Conservation (phyloP, 1,140 invertebrate species). For the Globodera ellingtonae region DNA sequence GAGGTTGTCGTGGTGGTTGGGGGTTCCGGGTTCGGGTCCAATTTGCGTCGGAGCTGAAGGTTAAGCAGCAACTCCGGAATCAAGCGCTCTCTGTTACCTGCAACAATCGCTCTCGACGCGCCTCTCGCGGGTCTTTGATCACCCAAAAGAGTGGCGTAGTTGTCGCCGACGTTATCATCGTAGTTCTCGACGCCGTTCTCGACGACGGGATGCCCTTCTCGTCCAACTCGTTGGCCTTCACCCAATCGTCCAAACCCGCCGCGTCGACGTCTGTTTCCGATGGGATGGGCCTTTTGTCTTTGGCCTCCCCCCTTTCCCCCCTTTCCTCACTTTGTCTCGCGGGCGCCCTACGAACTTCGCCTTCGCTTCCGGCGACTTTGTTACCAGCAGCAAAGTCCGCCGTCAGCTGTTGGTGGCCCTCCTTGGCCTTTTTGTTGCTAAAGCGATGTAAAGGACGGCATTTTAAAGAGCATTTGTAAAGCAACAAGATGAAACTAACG, state of each 20-base stretch:
- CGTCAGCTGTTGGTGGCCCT: neutral
- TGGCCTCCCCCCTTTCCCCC: no score
- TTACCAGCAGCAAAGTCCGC: neutral
- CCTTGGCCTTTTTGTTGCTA: neutral
- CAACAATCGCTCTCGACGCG: conserved; percentile 42
- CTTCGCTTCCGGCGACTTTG: neutral
- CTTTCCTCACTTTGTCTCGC: conserved; percentile 7
- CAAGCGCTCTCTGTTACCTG: conserved; percentile 14
- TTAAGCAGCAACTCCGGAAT: neutral
- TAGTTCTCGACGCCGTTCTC: neutral
- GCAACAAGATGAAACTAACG: neutral
- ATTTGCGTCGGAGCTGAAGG: conserved; percentile 27
- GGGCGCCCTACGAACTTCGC: conserved; percentile 10
- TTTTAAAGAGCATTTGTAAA: neutral
- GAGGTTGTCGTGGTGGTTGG: conserved; percentile 40
- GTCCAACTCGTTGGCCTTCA: conserved; percentile 14
- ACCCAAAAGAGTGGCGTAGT: conserved; percentile 57
- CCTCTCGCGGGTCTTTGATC: conserved; percentile 54
- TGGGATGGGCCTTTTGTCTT: neutral
- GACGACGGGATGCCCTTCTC: conserved; percentile 2
- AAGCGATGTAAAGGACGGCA: neutral
- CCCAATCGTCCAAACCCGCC: conserved; percentile 1
- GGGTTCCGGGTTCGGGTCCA: conserved; percentile 10
- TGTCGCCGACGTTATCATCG: conserved; percentile 3
- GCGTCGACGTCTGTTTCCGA: neutral